Evolutionary conservation across 2,113 vertebrate species (phyloP).

Genomic region (Axis porcinus): DNA sequence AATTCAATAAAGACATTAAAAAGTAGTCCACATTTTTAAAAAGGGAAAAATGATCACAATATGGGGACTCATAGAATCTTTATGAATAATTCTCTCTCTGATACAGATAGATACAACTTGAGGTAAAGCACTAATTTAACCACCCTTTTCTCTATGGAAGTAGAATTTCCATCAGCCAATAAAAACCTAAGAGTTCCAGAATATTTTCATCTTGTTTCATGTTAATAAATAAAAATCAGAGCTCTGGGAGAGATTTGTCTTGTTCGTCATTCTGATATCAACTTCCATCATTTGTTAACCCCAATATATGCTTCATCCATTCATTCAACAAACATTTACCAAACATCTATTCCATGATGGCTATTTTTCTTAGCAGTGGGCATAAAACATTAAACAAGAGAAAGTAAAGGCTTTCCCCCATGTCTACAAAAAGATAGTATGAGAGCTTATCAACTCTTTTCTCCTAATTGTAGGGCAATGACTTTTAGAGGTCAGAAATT

Average conservation of each 20-base stretch:
- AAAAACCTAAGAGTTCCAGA: not conserved
- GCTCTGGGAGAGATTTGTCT: not conserved
- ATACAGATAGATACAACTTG: not conserved
- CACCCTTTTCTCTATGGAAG: not conserved
- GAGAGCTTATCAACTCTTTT: not conserved
- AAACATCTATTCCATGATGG: not conserved
- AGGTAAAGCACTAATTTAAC: not conserved
- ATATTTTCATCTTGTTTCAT: not conserved
- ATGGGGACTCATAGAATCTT: not conserved
- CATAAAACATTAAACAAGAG: not conserved
- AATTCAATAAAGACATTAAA: not conserved
- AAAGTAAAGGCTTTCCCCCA: not conserved
- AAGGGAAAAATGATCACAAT: not conserved
- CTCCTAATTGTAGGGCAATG: not conserved
- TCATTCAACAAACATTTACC: not conserved
- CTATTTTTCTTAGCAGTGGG: not conserved
- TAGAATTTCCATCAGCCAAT: not conserved
- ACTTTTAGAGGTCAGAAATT: not conserved
- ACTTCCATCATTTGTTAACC: not conserved
- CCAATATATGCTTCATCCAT: not conserved
- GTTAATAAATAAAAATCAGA: not conserved
- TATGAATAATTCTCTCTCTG: not conserved
- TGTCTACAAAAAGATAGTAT: not conserved
- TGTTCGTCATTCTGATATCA: not conserved
- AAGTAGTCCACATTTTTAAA: not conserved